Evolutionary conservation across 1,140 invertebrate genomes (phyloP).

Genomic region (Microvelia longipes): DNA sequence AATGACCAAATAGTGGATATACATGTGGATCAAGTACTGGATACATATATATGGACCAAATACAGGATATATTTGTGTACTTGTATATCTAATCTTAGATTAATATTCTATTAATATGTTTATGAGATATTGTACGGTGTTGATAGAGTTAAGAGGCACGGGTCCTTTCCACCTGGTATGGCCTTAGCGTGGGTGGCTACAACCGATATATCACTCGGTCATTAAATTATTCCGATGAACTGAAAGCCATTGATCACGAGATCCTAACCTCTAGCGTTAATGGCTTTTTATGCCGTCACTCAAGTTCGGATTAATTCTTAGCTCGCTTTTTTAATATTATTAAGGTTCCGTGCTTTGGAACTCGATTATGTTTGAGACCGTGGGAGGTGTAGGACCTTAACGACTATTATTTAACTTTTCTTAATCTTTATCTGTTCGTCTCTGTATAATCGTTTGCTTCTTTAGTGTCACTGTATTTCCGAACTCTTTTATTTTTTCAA

Average conservation of each 20-base stretch:
- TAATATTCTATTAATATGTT: no score
- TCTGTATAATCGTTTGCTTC: not conserved
- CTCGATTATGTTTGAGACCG: not conserved
- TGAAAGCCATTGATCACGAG: constrained; percentile 15
- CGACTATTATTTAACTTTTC: not conserved
- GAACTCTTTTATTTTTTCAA: no score
- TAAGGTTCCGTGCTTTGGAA: not conserved
- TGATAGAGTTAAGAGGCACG: no score
- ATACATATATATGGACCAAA: no score
- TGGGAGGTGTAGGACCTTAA: not conserved
- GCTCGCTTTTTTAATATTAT: constrained; percentile 17
- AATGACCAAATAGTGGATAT: no score
- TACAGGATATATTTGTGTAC: no score
- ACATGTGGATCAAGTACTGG: no score
- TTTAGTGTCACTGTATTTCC: no score
- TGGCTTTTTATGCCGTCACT: constrained; percentile 21
- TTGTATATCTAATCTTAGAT: no score
- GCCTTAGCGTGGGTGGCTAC: not conserved
- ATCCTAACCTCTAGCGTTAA: constrained; percentile 13
- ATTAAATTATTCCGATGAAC: constrained; percentile 19
- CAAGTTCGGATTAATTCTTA: constrained; percentile 20
- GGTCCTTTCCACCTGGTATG: no score
- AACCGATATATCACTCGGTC: constrained; percentile 18
- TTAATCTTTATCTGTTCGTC: not conserved
- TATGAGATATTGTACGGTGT: no score